Evolutionary conservation across 2,888 invertebrate species (phyloP), one percentile per base, ranked within the genome.

Genomic region (Melolontha melolontha): DNA sequence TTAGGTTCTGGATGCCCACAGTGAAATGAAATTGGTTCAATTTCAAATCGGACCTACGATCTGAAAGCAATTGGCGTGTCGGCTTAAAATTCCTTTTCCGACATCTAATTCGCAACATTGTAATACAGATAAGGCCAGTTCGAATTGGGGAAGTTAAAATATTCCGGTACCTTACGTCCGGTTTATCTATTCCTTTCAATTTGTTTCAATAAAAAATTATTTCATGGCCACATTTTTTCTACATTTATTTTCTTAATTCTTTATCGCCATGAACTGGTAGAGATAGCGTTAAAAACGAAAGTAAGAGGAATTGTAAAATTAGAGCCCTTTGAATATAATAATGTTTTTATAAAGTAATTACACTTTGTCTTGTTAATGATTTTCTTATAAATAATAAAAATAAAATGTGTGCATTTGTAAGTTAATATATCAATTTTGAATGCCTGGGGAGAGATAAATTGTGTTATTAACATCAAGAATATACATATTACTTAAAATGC

Each of bases 1-100:
- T 71, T 71, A 71, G 66, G 64, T 70, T 70, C 65, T 68, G 22
- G 70, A 64, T 69, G 67, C 63, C 62, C 62, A 66, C 63, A 6
- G 34, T 66, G 66, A 69, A 72, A 55, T 70, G 69, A 70, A 72
- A 72, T 69, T 70, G 67, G 70, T 69, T 70, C 67, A 64, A 67
- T 70, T 72, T 70, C 68, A 55, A 59, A 70, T 70, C 70, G 67
- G 67, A 57, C 22, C 67, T 64, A 65, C 62, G 70, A 72, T 72
- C 70, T 69, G 64, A 67, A 63, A 66, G 68, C 65, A 66, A 70
- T 69, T 66, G 67, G 69, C 64, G 69, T 70, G 66, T 67, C 65
- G 64, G 66, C 64, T 55, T 70, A 69, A 72, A 66, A 66, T 57
- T 41, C 34, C 34, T 34, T 10, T 34, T 34, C 49, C 59, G 55